These are phyloP conservation scores for Oophaga sylvatica DNA, from an alignment of 2,797 vertebrate species.

Conservation along the genomic window DNA sequence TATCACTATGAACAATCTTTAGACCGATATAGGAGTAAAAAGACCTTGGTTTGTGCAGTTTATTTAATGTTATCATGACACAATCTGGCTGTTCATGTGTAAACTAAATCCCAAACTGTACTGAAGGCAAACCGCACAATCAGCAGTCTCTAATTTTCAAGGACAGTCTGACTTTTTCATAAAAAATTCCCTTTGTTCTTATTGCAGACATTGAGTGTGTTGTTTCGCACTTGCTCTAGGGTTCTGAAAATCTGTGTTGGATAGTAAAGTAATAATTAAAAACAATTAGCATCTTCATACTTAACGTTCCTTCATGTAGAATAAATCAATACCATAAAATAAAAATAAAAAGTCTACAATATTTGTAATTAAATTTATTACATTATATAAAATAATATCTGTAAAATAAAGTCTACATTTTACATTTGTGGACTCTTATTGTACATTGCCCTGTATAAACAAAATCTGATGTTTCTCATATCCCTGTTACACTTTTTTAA, in stretches of 20 bases:
- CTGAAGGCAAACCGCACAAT: conserved; percentile 36
- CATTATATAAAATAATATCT: not conserved
- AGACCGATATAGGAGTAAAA: not conserved
- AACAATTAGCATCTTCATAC: conserved; percentile 50
- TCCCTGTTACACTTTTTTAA: not conserved
- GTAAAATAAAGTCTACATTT: not conserved
- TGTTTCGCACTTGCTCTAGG: conserved; percentile 53
- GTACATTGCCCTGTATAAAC: not conserved
- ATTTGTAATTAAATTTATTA: not conserved
- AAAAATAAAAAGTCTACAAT: not conserved
- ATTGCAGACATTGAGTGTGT: conserved; percentile 42
- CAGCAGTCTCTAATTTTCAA: conserved; percentile 52
- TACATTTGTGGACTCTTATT: not conserved
- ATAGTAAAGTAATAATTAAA: conserved; percentile 54
- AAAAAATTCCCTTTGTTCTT: conserved; percentile 58
- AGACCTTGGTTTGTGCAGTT: conserved; percentile 37
- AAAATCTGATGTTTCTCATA: not conserved
- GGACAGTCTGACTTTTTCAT: conserved; percentile 56
- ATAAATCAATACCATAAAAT: not conserved
- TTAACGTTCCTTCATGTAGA: conserved; percentile 30
- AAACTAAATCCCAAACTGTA: conserved; percentile 39
- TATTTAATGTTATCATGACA: conserved; percentile 25
- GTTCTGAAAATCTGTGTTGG: conserved; percentile 43
- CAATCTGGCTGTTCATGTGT: conserved; percentile 47
- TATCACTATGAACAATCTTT: conserved; percentile 42